Percentiles rank a stretch among this genome's conserved stretches.
Evolutionary conservation across 2,888 invertebrate genomes (phyloP).

Genomic region (Unio pictorum): DNA sequence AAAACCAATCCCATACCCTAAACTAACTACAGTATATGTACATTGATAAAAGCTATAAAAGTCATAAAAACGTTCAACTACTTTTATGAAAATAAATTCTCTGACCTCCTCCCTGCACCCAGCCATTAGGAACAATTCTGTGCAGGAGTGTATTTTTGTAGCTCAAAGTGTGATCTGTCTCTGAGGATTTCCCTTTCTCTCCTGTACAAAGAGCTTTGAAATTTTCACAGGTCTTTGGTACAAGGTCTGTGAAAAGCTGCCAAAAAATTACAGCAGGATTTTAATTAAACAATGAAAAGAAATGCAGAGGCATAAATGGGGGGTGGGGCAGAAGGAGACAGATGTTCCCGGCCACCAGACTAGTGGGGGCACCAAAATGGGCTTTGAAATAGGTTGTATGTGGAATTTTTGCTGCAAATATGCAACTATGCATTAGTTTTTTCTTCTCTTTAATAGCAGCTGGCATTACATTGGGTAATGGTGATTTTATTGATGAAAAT

Average conservation of each 20-base stretch:
- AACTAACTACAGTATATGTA: neutral
- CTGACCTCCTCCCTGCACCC: slow-evolving; percentile 81
- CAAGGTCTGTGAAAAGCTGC: slow-evolving; percentile 76
- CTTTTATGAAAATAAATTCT: neutral
- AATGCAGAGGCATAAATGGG: too few species aligned
- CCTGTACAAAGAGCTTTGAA: slow-evolving; percentile 71
- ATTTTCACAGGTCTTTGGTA: slow-evolving; percentile 91
- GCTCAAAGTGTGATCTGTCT: slow-evolving; percentile 58
- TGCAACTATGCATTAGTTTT: too few species aligned
- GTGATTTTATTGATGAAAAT: too few species aligned
- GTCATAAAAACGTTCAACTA: neutral
- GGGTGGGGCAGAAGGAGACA: too few species aligned
- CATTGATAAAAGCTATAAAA: neutral
- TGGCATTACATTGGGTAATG: too few species aligned
- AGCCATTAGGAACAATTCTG: slow-evolving; percentile 79
- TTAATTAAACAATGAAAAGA: too few species aligned
- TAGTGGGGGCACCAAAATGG: too few species aligned
- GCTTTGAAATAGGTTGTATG: too few species aligned
- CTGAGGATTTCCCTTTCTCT: slow-evolving; percentile 62
- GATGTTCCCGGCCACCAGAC: too few species aligned
- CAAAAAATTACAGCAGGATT: slow-evolving; percentile 6
- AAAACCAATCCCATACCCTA: neutral
- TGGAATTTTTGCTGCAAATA: too few species aligned
- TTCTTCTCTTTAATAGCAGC: too few species aligned
- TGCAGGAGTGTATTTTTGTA: slow-evolving; percentile 77